A percentile compares a stretch with the other conserved stretches of the same genome.
Conservation (phyloP, 2,113 vertebrate genomes). For the Caloenas nicobarica region DNA sequence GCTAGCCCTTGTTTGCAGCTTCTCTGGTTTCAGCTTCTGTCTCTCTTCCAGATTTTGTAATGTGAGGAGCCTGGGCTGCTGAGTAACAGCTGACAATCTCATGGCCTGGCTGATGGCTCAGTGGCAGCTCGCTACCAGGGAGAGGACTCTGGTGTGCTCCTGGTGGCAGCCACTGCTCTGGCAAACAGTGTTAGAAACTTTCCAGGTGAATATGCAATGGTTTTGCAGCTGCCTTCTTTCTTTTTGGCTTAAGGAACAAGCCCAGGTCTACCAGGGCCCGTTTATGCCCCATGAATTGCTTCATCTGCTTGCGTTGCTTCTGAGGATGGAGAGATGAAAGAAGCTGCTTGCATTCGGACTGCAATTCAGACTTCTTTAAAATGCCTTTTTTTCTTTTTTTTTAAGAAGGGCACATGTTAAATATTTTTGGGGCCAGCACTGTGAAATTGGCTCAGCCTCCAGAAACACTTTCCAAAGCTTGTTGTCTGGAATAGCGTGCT, state of each 20-base stretch:
- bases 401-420: neutral
- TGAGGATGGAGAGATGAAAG: neutral
- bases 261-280: neutral
- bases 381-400: neutral
- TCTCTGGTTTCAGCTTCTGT: constrained; percentile 69
- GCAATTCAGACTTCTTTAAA: neutral
- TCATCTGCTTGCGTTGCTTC: neutral
- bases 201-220: neutral
- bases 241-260: neutral
- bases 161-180: neutral
- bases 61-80: constrained; percentile 18
- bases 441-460: neutral
- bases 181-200: neutral
- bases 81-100: constrained; percentile 36
- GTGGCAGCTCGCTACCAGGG: neutral
- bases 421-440: neutral
- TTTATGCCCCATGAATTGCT: neutral
- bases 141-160: neutral
- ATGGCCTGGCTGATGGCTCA: neutral
- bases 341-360: neutral
- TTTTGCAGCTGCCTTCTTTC: neutral
- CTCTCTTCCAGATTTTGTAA: constrained; percentile 61
- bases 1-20: constrained; percentile 12
- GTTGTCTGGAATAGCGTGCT: neutral
- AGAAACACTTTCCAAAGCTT: constrained; percentile 2